Evolutionary conservation across 2,888 invertebrate genomes (phyloP).

Genomic region (Stenodema calcarata): DNA sequence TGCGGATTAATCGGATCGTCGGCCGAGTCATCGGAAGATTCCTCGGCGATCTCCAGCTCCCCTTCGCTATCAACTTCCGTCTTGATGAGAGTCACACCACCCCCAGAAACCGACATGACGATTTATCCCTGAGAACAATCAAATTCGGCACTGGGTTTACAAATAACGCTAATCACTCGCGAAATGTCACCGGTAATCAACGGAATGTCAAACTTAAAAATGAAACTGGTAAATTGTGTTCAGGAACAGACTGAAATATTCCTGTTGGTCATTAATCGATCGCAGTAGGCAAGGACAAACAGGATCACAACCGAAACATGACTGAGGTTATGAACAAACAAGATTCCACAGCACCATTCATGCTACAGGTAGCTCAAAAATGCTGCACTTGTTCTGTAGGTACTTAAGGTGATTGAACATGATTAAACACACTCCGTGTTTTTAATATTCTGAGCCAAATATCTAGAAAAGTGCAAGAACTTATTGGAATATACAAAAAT

Average conservation of each 20-base stretch:
- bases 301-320: neutral
- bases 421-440: too few species aligned
- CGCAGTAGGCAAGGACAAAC: neutral
- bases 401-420: too few species aligned
- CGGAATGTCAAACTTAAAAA: too few species aligned
- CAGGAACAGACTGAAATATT: neutral
- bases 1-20: neutral
- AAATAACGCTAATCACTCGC: neutral
- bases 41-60: neutral
- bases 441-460: too few species aligned
- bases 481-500: too few species aligned
- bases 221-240: too few species aligned
- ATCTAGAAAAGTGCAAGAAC: too few species aligned
- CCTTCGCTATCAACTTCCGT: conserved; percentile 8
- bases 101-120: neutral
- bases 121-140: neutral
- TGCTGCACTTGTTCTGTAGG: neutral
- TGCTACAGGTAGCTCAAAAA: neutral
- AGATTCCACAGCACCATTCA: neutral
- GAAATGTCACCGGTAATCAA: too few species aligned
- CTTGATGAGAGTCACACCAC: neutral
- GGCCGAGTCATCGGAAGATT: neutral
- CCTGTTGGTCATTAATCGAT: neutral
- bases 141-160: neutral
- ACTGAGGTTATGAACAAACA: neutral